Evolutionary conservation across 2,113 vertebrate genomes (phyloP).

Genomic region (Theropithecus gelada): DNA sequence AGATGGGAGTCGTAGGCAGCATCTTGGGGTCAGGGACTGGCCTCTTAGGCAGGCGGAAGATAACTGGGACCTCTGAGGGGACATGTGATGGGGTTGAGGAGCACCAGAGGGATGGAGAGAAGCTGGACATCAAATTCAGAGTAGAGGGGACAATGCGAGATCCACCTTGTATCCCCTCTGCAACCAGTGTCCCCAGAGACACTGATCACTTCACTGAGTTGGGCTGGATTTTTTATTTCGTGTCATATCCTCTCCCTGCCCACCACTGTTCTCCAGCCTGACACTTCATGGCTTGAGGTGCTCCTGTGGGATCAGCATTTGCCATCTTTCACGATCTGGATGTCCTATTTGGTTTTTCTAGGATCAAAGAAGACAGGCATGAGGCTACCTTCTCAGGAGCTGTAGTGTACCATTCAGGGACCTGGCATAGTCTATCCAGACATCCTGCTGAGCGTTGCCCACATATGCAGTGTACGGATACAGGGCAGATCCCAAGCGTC

Average conservation of each 20-base stretch:
- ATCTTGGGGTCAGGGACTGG: neutral
- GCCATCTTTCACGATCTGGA: constrained; percentile 70
- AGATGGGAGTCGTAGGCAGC: neutral
- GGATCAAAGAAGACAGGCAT: constrained; percentile 26
- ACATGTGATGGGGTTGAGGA: neutral
- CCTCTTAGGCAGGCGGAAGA: neutral
- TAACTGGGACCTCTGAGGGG: neutral
- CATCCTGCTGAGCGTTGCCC: neutral
- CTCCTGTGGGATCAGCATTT: constrained; percentile 53
- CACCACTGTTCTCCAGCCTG: neutral
- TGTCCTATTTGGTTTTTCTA: constrained; percentile 69
- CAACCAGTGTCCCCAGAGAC: neutral
- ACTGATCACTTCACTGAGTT: neutral
- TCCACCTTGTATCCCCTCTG: neutral
- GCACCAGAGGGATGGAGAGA: neutral
- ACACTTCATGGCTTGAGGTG: neutral
- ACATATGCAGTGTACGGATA: neutral
- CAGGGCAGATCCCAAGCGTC: neutral
- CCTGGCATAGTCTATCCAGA: neutral
- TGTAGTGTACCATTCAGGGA: neutral
- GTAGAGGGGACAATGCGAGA: neutral
- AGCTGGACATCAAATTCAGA: neutral
- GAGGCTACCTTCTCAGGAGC: neutral
- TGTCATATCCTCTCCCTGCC: neutral
- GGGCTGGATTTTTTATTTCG: constrained; percentile 62